Evolutionary conservation across 2,888 invertebrate species (phyloP).

Genomic region (Torymus texanus): DNA sequence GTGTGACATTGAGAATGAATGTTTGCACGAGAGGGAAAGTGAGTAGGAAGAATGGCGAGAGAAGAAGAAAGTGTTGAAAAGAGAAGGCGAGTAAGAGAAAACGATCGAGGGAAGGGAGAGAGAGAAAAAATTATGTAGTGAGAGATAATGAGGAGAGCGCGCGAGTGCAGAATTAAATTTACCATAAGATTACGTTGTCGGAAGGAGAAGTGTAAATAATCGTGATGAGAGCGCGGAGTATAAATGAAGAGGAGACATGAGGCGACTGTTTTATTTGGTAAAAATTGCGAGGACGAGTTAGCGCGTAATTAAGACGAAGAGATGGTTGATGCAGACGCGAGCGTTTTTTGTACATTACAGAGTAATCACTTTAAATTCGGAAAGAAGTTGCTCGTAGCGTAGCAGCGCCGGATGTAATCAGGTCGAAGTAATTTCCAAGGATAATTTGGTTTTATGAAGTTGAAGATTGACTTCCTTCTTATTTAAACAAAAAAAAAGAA

Average conservation of each 20-base stretch:
- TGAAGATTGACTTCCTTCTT: not conserved
- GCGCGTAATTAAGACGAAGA: not conserved
- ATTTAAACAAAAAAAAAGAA: not conserved
- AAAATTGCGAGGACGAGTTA: not conserved
- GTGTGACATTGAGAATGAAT: slow-evolving; percentile 35
- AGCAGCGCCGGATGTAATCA: no score
- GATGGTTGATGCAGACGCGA: no score
- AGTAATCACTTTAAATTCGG: no score
- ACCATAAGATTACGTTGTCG: not conserved
- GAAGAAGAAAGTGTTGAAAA: not conserved
- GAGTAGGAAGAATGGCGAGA: not conserved
- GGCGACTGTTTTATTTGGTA: slow-evolving; percentile 9
- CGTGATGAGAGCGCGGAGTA: not conserved
- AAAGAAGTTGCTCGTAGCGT: no score
- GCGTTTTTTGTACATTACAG: no score
- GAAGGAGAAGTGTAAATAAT: slow-evolving; percentile 23
- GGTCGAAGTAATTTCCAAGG: no score
- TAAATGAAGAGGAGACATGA: not conserved
- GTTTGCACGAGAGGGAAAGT: slow-evolving; percentile 39
- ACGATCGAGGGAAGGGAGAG: not conserved
- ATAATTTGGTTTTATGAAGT: not conserved
- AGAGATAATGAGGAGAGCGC: no score
- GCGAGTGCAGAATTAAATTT: slow-evolving; percentile 22
- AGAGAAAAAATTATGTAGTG: not conserved
- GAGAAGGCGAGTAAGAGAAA: not conserved